Evolutionary conservation across 1,140 invertebrate species (phyloP), one percentile per base, ranked within the genome.

Genomic region (Neodiprion virginianus): DNA sequence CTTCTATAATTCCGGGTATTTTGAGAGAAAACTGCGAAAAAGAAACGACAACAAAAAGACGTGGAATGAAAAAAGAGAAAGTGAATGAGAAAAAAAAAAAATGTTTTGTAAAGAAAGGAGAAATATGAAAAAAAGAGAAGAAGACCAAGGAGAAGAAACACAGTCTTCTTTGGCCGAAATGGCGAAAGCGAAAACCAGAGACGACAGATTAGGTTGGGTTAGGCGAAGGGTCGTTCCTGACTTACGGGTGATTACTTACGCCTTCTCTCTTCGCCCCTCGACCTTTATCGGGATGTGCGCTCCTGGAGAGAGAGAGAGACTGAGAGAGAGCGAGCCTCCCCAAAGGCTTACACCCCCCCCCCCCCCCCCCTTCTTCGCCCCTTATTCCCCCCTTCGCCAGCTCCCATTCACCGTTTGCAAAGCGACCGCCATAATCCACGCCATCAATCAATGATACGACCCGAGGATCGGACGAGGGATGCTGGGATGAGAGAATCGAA

Each of bases 321-420:
- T 2, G 28, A 40, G 28, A 5, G 28, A 40, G 28, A 28, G 28
- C 0, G 28, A 1, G 28, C 28, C 0, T 28, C 28, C 5, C 28
- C 28, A 28, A 28, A 28, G 28, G 28, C 28, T 28, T 4, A 40
- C 28, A 28, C 28, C 1, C 28, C 28, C 28, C 5, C 28, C 0
- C 5, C 28, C 0, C 28, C 28, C 5, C 28, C 28, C 28, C 2
- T 40, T 40, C 28, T 40, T 40, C 28, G 28, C 28, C 28, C 28
- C 28, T 40, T 40, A 14, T 61, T 17, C n/a, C 53, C 11, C 53
- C n/a, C 53, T 61, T 61, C 53, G 3, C n/a, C 53, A 17, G 53
- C n/a, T 61, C 53, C 53, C 53, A 61, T 61, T 61, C 53, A 61
- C n/a, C 53, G 53, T 61, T 61, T 17, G 53, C 53, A 61, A 61